Percentiles rank a stretch among this genome's conserved stretches.
Evolutionary conservation across 2,888 invertebrate species (phyloP).

Genomic region (Ypsolopha sequella): DNA sequence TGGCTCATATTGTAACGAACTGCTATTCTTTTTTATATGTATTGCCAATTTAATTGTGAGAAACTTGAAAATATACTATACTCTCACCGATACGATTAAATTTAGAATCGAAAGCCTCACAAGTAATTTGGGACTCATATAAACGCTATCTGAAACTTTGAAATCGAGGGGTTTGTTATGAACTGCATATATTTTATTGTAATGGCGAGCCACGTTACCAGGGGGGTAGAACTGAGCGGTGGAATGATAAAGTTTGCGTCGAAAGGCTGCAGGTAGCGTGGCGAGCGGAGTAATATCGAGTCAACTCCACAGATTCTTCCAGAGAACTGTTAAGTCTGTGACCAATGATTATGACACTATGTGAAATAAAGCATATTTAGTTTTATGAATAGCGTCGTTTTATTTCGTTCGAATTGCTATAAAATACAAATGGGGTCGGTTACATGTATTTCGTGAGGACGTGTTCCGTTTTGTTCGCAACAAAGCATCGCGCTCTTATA

Average conservation of each 20-base stretch:
- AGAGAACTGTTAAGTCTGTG: constrained; percentile 52
- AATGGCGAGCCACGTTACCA: constrained; percentile 9
- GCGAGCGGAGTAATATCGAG: too few relatives aligned
- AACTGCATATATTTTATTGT: constrained; percentile 61
- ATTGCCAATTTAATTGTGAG: neutral
- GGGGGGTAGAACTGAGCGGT: too few relatives aligned
- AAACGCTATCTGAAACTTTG: constrained; percentile 5
- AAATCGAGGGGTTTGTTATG: constrained; percentile 50
- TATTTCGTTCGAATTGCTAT: constrained; percentile 12
- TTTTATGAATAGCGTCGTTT: constrained; percentile 40
- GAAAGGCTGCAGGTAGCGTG: too few relatives aligned
- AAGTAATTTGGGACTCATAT: neutral
- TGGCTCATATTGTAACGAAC: neutral
- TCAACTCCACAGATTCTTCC: constrained; percentile 15
- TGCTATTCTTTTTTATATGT: neutral
- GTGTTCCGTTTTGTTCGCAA: too few relatives aligned
- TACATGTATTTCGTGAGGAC: neutral
- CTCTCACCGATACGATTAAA: neutral
- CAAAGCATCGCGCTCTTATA: too few relatives aligned
- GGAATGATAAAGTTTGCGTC: too few relatives aligned
- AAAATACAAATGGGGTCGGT: neutral
- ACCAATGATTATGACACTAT: constrained; percentile 63
- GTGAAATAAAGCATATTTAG: constrained; percentile 68
- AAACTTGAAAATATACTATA: neutral
- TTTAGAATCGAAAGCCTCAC: neutral